Evolutionary conservation across 2,888 invertebrate genomes (phyloP), one percentile per base, ranked within the genome.

Genomic region (Clunio marinus): DNA sequence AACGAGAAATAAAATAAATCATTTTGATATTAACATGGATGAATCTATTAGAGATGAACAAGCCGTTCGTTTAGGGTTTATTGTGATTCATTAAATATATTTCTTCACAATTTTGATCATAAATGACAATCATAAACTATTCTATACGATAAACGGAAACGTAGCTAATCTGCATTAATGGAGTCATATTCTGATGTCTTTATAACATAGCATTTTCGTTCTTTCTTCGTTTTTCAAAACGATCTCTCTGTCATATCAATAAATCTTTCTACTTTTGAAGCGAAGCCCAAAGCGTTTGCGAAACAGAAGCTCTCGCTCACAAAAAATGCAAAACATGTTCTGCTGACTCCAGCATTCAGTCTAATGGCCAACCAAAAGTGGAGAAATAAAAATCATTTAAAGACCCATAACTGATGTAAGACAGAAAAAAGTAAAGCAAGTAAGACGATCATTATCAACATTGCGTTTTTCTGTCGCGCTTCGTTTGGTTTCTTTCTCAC

Each of bases 181-280:
- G 63, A 45, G 63, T 46, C 15, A 46, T 63, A 63, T 63, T 45
- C 63, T 46, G 63, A 63, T 63, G 63, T 63, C 63, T 63, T 59
- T 59, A 59, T 59, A 63, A 45, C n/a, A 5, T 27, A 2, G 22
- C 13, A 4, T 24, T 10, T 8, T 57, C 51, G 51, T 51, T 17
- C 17, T 13, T 17, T 51, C 51, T 51, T 17, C 17, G 5, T n/a
- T 15, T n/a, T 46, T n/a, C n/a, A n/a, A n/a, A n/a, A n/a, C n/a
- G n/a, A n/a, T 51, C 24, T 17, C 51, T 8, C 8, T 25, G 7
- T 13, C 27, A 27, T 57, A 24, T 57, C 28, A 46, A 63, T 63
- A 63, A 63, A 63, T 63, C 63, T 63, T 46, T 27, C 15, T 10
- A n/a, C n/a, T 20, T n/a, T 45, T 27, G 13, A 2, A n/a, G 24